Base-by-base conservation (phyloP, 2,113 vertebrate species). In the Dissostichus mawsoni region DNA sequence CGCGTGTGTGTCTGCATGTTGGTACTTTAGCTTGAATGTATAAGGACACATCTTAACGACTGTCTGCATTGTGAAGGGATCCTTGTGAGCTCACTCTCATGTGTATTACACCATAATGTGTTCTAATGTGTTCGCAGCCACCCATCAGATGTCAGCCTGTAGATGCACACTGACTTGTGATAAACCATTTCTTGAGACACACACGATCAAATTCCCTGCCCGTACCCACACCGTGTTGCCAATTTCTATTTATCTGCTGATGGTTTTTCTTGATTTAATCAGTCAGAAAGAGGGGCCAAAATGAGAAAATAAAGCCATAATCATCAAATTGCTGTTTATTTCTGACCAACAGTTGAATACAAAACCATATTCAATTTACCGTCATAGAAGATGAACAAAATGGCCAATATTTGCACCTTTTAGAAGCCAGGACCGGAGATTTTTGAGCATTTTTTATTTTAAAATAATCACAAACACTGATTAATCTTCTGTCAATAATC, bases 1-100 rank as follows among this genome's bases (percentile, higher is more conserved):
- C 55, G 53, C 52, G n/a, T 47, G 50, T 57, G 47, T 50, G 58
- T 71, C 50, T 69, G 65, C 29, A 18, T 69, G 53, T 36, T 36
- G 14, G 41, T 18, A 45, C 48, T 50, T 44, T 16, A 29, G 25
- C 20, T 16, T 64, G 11, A 66, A 18, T 13, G 3, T 25, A 44
- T 14, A 9, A 50, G 36, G 41, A 81, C 50, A 7, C 17, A 33
- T 80, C 64, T 48, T 9, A 16, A 44, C 51, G 10, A 16, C 36
- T 12, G 33, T 10, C 47, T 65, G 10, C 36, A 41, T 63, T 69
- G 67, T 41, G 5, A 71, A 41, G 17, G 59, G 4, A 55, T 41
- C 2, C 14, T 11, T 23, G 8, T 52, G 29, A 14, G 55, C 5
- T 53, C n/a, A 18, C 33, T 14, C 23, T 41, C 23, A 36, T 33